phyloP scores from a whole-genome alignment of 1,140 invertebrate genomes.

The Ostrea edulis region DNA sequence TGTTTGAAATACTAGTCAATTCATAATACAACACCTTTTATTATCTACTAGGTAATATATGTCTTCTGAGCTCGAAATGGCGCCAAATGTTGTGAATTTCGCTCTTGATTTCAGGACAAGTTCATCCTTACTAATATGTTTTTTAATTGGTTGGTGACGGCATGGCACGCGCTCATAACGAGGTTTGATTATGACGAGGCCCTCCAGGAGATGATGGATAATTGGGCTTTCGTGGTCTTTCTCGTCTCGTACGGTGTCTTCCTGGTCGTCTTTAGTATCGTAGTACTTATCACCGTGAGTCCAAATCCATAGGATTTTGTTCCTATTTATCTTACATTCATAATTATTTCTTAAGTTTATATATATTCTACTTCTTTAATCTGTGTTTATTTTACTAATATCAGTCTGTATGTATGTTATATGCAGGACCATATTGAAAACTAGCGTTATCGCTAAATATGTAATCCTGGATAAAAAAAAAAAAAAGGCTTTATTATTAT shows the following conservation, averaged over 20 bases:
- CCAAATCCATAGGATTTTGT: no score
- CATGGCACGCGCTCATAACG: conserved; percentile 72
- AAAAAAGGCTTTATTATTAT: no score
- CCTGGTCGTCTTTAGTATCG: conserved; percentile 59
- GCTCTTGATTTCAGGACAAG: conserved; percentile 63
- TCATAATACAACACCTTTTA: no score
- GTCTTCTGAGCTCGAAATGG: background rate
- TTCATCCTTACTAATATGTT: conserved; percentile 69
- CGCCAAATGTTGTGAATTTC: background rate
- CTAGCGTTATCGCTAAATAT: no score
- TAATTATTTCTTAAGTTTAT: no score
- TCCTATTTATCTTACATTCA: no score
- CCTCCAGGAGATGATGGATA: conserved; percentile 49
- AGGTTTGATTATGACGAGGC: conserved; percentile 49
- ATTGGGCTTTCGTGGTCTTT: conserved; percentile 66
- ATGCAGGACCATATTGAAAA: no score
- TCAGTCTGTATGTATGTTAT: no score
- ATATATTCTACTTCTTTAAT: no score
- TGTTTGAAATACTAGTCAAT: background rate
- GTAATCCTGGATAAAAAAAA: background rate
- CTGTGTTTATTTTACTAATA: no score
- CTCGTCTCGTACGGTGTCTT: conserved; percentile 60
- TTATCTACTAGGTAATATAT: no score
- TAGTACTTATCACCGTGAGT: conserved; percentile 63
- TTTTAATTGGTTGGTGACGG: conserved; percentile 68